Evolutionary conservation across 2,797 vertebrate genomes (phyloP), one percentile per base, ranked within the genome.

Genomic region (Microhierax caerulescens): DNA sequence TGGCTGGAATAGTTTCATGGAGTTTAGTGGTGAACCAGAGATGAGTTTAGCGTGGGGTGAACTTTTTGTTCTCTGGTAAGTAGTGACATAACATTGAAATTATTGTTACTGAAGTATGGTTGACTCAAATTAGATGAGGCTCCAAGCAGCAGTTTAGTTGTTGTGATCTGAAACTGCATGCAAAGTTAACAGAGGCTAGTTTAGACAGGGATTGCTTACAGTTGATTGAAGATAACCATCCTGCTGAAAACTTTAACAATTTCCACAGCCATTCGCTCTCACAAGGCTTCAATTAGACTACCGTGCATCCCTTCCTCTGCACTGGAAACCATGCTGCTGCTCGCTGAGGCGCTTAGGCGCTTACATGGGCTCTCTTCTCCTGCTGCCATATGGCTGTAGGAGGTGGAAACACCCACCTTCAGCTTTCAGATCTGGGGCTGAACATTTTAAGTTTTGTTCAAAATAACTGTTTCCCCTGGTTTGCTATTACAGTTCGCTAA

Each of bases 221-320:
- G 64, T 77, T 87, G 85, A 95, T 96, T 87, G 73, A 94, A 93
- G 94, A 96, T 89, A 97, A 92, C 73, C 57, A 85, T 78, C 53
- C 93, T 91, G 84, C 74, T 88, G 92, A 93, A 96, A 94, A 95
- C 78, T 84, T 4, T 90, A 88, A 93, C 93, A 90, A 92, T 94
- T 94, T 95, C 84, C 91, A 93, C 86, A 95, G 84, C 69, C 70
- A 51, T 92, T 91, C 81, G 27, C 19, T 48, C 91, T 88, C 95
- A 97, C 78, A 81, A 95, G 92, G 81, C 93, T 97, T 89, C 81
- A 88, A 88, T 97, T 95, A 96, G 83, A 92, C 96, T 97, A 96
- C 97, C 92, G 93, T 93, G 70, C 45, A 41, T 72, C 53, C 53
- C 39, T 85, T 70, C 51, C 32, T 77, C 60, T 77, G 57, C 69